Conservation (phyloP, 2,888 invertebrate species). For the Miltochrista miniata region DNA sequence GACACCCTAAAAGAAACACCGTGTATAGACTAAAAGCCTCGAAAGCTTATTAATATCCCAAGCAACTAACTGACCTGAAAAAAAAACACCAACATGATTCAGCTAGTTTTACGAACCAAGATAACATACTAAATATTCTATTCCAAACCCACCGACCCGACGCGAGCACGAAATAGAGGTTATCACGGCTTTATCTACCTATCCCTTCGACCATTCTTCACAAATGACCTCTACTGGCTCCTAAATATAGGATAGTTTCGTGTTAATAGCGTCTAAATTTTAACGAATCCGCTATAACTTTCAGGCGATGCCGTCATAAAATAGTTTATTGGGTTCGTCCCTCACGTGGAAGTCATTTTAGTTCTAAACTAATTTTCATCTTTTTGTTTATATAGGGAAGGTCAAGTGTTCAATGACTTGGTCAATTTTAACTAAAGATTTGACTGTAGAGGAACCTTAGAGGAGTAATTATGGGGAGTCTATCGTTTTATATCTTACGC, state of each 20-base stretch:
- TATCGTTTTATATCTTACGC: no score
- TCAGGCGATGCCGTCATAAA: constrained; percentile 26
- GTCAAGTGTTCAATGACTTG: constrained; percentile 1
- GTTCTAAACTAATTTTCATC: constrained; percentile 23
- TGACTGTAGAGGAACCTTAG: neutral
- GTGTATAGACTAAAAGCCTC: no score
- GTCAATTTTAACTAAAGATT: constrained; percentile 5
- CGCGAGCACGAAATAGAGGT: neutral
- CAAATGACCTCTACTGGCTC: neutral
- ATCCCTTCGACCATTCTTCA: constrained; percentile 1
- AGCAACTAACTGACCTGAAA: neutral
- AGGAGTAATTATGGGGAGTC: no score
- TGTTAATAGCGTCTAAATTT: constrained; percentile 17
- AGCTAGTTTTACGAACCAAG: neutral
- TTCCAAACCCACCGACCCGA: neutral
- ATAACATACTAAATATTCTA: neutral
- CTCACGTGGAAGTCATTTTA: constrained; percentile 9
- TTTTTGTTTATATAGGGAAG: neutral
- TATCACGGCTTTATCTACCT: neutral
- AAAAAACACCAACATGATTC: neutral
- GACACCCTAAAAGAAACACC: no score
- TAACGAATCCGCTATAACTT: constrained; percentile 22
- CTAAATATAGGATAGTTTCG: constrained; percentile 2
- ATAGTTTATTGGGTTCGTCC: constrained; percentile 23
- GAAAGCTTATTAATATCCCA: no score